Evolutionary conservation across 1,140 invertebrate genomes (phyloP), one percentile per base, ranked within the genome.

Genomic region (Zaprionus inermis): DNA sequence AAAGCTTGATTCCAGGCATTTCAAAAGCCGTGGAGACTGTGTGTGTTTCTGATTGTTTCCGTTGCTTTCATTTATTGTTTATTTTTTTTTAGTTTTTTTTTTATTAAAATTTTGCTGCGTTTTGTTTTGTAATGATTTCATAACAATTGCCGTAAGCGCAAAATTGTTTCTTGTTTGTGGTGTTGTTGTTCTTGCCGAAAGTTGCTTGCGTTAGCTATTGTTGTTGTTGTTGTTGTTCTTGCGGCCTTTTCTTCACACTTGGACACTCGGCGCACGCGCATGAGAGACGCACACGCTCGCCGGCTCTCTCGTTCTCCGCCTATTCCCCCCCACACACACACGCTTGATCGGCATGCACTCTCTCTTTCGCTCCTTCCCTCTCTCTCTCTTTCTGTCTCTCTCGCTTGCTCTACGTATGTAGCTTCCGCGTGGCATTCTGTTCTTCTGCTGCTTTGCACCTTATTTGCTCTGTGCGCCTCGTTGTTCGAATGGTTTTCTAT

Each of bases 81-180:
- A n/a, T 49, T 66, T 46, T 32, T 24, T 28, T 76, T 85, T 70
- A 49, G 46, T 80, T 69, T 32, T 32, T 32, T 32, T 10, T 32
- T 49, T 12, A 18, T 5, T 12, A 11, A 74, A 65, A 77, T 86
- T 69, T 79, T 54, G 68, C 74, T 73, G 52, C 59, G 59, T 59
- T 77, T 77, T 72, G 83, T 88, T 89, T 88, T 88, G 83, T 88
- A 88, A 88, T 80, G 72, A 84, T 88, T 88, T 88, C 83, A 86
- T 88, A 88, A 88, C 83, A 83, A 83, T 83, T 88, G 77, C 60
- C 82, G 78, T 80, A 76, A 85, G 77, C 82, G 79, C 72, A 86
- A 86, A 80, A 69, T 61, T 69, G 60, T 5, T 64, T 59, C 24
- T 52, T 59, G 46, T 67, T 68, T 2, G 30, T 36, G 20, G 46